A percentile compares a stretch with the other conserved stretches of the same genome.
Conservation (phyloP, 2,888 invertebrate genomes). For the Acrocyrtus sp. region DNA sequence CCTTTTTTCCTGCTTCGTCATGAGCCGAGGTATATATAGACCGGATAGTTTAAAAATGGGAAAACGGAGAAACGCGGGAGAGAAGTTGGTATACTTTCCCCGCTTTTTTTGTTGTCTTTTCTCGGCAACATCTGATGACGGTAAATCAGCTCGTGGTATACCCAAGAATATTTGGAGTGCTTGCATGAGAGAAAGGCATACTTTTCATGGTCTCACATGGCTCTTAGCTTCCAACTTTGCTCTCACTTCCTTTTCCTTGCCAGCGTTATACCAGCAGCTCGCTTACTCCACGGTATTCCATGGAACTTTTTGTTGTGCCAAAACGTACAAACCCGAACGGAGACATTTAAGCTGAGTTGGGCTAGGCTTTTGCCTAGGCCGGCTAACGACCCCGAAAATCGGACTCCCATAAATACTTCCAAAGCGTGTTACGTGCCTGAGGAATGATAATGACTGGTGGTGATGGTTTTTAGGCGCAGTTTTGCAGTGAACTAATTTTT, state of each 20-base stretch:
- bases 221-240: background rate
- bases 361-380: constrained; percentile 57
- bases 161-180: too few species aligned
- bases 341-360: constrained; percentile 44
- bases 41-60: constrained; percentile 40
- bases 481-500: too few species aligned
- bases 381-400: constrained; percentile 58
- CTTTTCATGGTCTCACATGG: background rate
- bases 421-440: too few species aligned
- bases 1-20: too few species aligned
- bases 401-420: too few species aligned
- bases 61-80: too few species aligned
- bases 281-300: background rate
- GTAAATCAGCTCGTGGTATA: too few species aligned
- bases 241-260: constrained; percentile 6
- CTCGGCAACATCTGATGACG: too few species aligned
- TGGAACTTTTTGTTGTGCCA: constrained; percentile 28
- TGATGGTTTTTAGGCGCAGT: too few species aligned
- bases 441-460: too few species aligned
- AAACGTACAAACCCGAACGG: constrained; percentile 48
- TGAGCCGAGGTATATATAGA: constrained; percentile 45
- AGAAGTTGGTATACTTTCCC: too few species aligned
- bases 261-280: constrained; percentile 2
- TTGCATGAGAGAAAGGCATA: constrained; percentile 20
- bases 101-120: too few species aligned